These are phyloP conservation scores for Biston betularia DNA, from an alignment of 2,888 invertebrate species.

Conservation along the genomic window DNA sequence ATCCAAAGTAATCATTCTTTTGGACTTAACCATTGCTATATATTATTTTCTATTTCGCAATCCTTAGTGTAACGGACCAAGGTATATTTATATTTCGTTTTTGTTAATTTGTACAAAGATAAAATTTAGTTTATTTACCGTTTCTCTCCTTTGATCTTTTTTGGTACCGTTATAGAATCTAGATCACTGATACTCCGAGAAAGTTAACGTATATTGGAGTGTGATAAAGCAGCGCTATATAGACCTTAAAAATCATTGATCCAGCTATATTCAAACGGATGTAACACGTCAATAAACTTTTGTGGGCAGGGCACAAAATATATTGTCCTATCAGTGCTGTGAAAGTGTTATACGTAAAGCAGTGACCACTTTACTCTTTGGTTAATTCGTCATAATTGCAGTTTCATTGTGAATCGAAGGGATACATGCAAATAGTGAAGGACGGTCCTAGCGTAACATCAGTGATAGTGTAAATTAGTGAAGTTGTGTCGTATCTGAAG, in stretches of 20 bases:
- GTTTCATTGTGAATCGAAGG: constrained; percentile 35
- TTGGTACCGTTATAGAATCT: constrained; percentile 73
- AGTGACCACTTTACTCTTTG: constrained; percentile 27
- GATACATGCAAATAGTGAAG: constrained; percentile 52
- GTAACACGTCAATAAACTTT: constrained; percentile 85
- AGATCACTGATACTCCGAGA: constrained; percentile 53
- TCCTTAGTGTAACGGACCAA: constrained; percentile 93
- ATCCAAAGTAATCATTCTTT: constrained; percentile 82
- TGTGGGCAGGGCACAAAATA: constrained; percentile 78
- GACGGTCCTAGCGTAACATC: constrained; percentile 50
- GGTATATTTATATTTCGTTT: constrained; percentile 87
- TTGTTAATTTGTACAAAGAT: constrained; percentile 64
- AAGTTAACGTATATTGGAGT: constrained; percentile 40
- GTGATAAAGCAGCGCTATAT: constrained; percentile 39
- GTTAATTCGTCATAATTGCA: constrained; percentile 28
- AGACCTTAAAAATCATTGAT: constrained; percentile 73
- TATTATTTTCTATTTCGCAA: constrained; percentile 73
- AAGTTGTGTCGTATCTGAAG: constrained; percentile 52
- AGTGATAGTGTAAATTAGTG: constrained; percentile 49
- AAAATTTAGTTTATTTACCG: constrained; percentile 82
- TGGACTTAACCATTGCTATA: constrained; percentile 75
- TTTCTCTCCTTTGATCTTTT: constrained; percentile 67
- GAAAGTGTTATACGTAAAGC: constrained; percentile 68
- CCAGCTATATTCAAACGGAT: constrained; percentile 77
- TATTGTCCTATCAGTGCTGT: constrained; percentile 68